Evolutionary conservation across 2,113 vertebrate genomes (phyloP).

Genomic region (Epinephelus lanceolatus): DNA sequence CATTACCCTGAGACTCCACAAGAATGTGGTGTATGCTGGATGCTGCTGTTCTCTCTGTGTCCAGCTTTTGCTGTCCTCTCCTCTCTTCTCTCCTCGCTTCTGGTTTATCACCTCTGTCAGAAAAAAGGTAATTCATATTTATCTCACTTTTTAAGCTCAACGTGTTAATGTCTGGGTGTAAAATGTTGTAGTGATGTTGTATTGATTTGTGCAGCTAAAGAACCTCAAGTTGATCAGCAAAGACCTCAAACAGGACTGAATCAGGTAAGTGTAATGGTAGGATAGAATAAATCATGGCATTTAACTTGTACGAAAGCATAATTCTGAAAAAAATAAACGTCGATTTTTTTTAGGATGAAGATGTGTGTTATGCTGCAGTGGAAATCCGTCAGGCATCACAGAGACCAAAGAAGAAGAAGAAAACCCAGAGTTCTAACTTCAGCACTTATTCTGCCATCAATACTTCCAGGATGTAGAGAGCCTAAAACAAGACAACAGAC

Average conservation of each 20-base stretch:
- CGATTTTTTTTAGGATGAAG: slow-evolving; percentile 32
- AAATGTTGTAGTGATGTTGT: background rate
- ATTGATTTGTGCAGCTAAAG: slow-evolving; percentile 14
- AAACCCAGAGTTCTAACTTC: slow-evolving; percentile 36
- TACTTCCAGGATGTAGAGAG: slow-evolving; percentile 2
- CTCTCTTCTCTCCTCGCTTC: slow-evolving; percentile 36
- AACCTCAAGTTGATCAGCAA: slow-evolving; percentile 4
- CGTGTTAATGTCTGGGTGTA: background rate
- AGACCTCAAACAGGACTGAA: background rate
- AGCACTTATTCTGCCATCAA: slow-evolving; percentile 49
- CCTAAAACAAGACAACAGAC: background rate
- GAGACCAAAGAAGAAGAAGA: slow-evolving; percentile 52
- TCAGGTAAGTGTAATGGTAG: slow-evolving; percentile 1
- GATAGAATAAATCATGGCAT: background rate
- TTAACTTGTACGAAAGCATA: background rate
- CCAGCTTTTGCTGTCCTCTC: slow-evolving; percentile 38
- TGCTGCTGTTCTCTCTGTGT: slow-evolving; percentile 55
- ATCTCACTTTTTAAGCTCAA: background rate
- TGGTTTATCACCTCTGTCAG: slow-evolving; percentile 30
- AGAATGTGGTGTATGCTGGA: slow-evolving; percentile 26
- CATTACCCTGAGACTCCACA: background rate
- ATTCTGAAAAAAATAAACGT: too few relatives aligned
- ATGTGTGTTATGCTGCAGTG: slow-evolving; percentile 57
- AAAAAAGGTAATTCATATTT: slow-evolving; percentile 49
- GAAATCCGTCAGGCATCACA: slow-evolving; percentile 35